Evolutionary conservation across 2,113 vertebrate genomes (phyloP), one percentile per base, ranked within the genome.

Genomic region (Lepus timidus): DNA sequence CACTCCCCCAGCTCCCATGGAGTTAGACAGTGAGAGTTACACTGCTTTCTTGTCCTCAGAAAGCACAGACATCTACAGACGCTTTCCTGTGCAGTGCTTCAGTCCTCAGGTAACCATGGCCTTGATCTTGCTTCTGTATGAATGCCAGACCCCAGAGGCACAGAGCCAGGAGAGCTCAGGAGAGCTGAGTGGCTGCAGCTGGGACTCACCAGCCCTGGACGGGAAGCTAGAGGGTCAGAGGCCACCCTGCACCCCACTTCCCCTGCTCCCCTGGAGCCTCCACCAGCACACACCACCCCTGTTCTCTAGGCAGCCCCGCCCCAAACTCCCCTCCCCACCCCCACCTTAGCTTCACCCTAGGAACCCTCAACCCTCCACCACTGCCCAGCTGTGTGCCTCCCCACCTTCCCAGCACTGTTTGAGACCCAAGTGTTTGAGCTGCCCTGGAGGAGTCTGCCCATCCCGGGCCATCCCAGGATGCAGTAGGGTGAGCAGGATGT

Each of bases 281-380:
- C 67, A 68, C 6, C 3, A 19, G 6, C 19, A 23, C 11, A 51
- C 0, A 1, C 4, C 0, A 6, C 20, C 61, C 36, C 22, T 9
- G 20, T 29, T 71, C 20, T 16, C 29, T 31, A 9, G 20, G 80
- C 7, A 13, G 6, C 61, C 20, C 52, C 1, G 49, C 6, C 17
- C 1, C 20, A 58, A 36, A 51, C 31, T 31, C 16, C 31, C 13
- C 44, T 27, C 31, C 10, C 27, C 7, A 3, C 1, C 23, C 16
- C 51, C 16, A 6, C 11, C 29, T 19, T 25, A 23, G 12, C 9
- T 62, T 52, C 17, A 7, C 11, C 20, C 3, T 0, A 1, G 44
- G 33, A 70, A 31, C 14, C 12, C 68, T 27, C 36, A 88, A 25
- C 27, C 22, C 11, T n/a, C 61, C 36, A 49, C 9, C 33, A 61